Evolutionary conservation across 2,888 invertebrate genomes (phyloP).

Genomic region (Apotomis betuletana): DNA sequence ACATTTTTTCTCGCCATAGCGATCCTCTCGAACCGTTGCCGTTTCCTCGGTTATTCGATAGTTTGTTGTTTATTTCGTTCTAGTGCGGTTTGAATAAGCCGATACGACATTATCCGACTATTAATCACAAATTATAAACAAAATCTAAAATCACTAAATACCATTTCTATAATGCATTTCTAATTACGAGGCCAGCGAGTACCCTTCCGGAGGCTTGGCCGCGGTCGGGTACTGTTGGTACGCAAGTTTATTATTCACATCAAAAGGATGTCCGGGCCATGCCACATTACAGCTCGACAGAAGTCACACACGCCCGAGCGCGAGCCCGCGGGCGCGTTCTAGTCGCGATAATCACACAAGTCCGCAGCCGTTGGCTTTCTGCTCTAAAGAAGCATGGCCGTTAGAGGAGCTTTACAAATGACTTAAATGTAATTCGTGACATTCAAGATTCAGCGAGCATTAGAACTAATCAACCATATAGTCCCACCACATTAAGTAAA

Average conservation of each 20-base stretch:
- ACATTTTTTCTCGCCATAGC: constrained; percentile 27
- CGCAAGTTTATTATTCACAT: constrained; percentile 61
- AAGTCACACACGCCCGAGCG: constrained; percentile 43
- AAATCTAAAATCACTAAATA: constrained; percentile 32
- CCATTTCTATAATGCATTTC: constrained; percentile 61
- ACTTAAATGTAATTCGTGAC: constrained; percentile 65
- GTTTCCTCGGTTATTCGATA: constrained; percentile 27
- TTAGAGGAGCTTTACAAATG: constrained; percentile 63
- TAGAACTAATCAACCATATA: constrained; percentile 71
- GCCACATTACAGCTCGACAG: constrained; percentile 64
- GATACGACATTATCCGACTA: constrained; percentile 53
- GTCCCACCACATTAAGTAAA: constrained; percentile 76
- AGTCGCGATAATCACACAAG: constrained; percentile 17
- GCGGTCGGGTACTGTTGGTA: constrained; percentile 33
- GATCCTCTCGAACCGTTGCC: constrained; percentile 23
- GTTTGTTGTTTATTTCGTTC: constrained; percentile 28
- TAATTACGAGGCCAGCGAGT: constrained; percentile 54
- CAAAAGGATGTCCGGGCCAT: constrained; percentile 61
- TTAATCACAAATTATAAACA: constrained; percentile 57
- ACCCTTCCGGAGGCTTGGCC: constrained; percentile 32
- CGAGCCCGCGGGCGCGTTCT: neutral
- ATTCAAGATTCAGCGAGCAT: constrained; percentile 69
- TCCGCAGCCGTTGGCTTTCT: constrained; percentile 52
- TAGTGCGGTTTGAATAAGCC: constrained; percentile 47
- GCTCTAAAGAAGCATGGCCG: constrained; percentile 73